Base-by-base conservation (phyloP, 2,113 vertebrate species). In the Scomber scombrus region DNA sequence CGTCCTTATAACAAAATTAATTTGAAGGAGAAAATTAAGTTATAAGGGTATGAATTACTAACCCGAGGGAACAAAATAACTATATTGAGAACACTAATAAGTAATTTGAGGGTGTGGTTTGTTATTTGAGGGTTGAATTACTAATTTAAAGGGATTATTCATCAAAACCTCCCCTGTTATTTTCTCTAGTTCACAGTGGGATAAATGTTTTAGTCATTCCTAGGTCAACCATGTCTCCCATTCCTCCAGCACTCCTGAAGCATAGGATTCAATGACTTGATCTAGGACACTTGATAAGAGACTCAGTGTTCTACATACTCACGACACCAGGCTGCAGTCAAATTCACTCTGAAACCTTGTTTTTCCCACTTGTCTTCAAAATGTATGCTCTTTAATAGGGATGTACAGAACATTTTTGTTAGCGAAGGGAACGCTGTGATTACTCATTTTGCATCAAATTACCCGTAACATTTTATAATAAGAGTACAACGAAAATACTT, bases 361-460 rank as follows among this genome's bases (percentile, higher is more conserved):
- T 77, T 54, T 0, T n/a, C 14, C 10, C 18, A 18, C 3, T 52
- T 78, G 73, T 26, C 50, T n/a, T 60, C 40, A 62, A 66, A 66
- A 82, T 83, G 43, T 55, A 52, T 14, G 4, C 11, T 9, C 11
- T 57, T 67, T 73, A 23, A 54, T 47, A 50, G 29, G 11, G 12
- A 11, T 47, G 31, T 21, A 66, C 23, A 26, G 23, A 26, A 26
- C 21, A 23, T 40, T 21, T 73, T 26, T 68, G 50, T 49, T 40
- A 50, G 61, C 46, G n/a, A 58, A 52, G 49, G 45, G 69, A 82
- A 72, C n/a, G 23, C 19, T 21, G 3, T 16, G 29, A 40, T 67
- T 58, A 15, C 46, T 55, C 54, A 70, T 68, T 80, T 60, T 21
- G 49, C 69, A 50, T 85, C 51, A 72, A 52, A 75, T 65, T 57